Evolutionary conservation across 2,113 vertebrate genomes (phyloP), one percentile per base, ranked within the genome.

Genomic region (Haemorhous mexicanus): DNA sequence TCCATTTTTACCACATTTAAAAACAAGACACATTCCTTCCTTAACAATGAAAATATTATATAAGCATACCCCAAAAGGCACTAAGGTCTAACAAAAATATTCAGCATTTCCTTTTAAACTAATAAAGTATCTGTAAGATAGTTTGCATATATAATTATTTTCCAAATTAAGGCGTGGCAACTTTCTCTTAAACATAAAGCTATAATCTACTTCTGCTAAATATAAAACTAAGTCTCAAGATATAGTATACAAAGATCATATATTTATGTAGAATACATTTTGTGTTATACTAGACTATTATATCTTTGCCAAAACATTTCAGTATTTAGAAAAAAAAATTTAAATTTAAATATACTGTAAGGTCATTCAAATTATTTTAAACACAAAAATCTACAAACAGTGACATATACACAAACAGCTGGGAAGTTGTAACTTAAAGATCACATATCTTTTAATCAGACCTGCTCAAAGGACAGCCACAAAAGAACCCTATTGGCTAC

Each of bases 331-430:
- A 59, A 61, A 59, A 58, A 53, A 44, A 74, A 20, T 93, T 75
- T 13, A 91, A 85, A 84, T 23, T 88, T 76, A 97, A 95, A 90
- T 91, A 95, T 53, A 94, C 66, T 87, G 24, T 52, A 89, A 84
- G 37, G 67, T 84, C 76, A 96, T 43, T 86, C 63, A 78, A 95
- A 94, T 69, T 69, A 56, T 93, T 93, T 96, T 94, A 83, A 96
- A 95, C 90, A 97, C 90, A 91, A 70, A 86, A 90, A 91, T 90
- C 97, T 97, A 97, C 96, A 96, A 94, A 96, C 73, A 74, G 56
- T 70, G 79, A 91, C 84, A 93, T 64, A 95, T 37, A 96, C 75
- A 89, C 32, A 80, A 90, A 92, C 62, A 87, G 62, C n/a, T 70
- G 73, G 75, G 88, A 94, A 94, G 63, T 14, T 87, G 93, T 85